These are phyloP conservation scores for Galaxias olidus DNA, from an alignment of 2,797 vertebrate genomes.

Conservation along the genomic window DNA sequence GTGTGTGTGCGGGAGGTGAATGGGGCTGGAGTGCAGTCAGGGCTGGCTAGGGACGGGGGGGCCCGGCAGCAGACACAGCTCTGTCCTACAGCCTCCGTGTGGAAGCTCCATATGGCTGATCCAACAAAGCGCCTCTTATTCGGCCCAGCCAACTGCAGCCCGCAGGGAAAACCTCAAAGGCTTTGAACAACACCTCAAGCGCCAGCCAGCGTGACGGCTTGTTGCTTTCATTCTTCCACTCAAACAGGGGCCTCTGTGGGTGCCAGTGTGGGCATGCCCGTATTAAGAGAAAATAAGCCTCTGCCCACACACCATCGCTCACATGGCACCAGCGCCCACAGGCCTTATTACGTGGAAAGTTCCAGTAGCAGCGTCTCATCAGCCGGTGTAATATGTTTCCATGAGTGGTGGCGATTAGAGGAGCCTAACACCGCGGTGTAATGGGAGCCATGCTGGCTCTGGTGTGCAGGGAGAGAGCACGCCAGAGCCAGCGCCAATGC, in stretches of 20 bases:
- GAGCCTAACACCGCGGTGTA: constrained; percentile 61
- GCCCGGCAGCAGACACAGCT: constrained; percentile 48
- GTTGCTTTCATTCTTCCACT: constrained; percentile 72
- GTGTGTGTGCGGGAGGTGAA: constrained; percentile 33
- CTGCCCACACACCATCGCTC: constrained; percentile 74
- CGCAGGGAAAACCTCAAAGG: constrained; percentile 73
- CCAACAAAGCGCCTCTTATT: constrained; percentile 62
- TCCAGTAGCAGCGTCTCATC: constrained; percentile 70
- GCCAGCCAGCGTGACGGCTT: constrained; percentile 65
- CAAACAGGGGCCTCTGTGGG: constrained; percentile 67
- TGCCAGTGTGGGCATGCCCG: constrained; percentile 69
- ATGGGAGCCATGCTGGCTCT: constrained; percentile 62
- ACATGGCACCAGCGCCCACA: constrained; percentile 71
- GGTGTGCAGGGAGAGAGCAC: constrained; percentile 48
- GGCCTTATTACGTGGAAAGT: constrained; percentile 72
- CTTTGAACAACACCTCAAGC: constrained; percentile 77
- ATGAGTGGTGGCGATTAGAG: constrained; percentile 70
- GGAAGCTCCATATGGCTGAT: no score
- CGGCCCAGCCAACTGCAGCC: constrained; percentile 68
- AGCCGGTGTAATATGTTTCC: constrained; percentile 68
- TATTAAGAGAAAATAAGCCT: constrained; percentile 74
- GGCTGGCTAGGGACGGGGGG: constrained; percentile 33
- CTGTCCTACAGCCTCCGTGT: constrained; percentile 55
- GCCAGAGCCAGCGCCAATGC: no score
- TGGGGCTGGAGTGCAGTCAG: constrained; percentile 34